Percentiles rank a stretch among this genome's conserved stretches.
Evolutionary conservation across 1,140 invertebrate genomes (phyloP).

Genomic region (Drosophila parvula): DNA sequence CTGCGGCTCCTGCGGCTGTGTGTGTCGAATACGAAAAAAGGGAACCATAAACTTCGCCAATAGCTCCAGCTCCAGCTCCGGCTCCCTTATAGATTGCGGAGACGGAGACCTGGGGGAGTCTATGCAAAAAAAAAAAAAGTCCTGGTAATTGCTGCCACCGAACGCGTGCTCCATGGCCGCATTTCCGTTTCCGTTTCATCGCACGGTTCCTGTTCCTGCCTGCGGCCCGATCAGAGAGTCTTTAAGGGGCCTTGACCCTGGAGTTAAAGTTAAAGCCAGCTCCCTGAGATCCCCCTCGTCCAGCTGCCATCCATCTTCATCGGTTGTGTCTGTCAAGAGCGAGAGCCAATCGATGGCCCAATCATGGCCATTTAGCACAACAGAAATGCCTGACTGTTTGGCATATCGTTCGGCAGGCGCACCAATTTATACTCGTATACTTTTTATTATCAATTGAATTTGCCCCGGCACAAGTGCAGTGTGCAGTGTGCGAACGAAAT

Average conservation of each 20-base stretch:
- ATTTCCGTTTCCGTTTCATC: constrained; percentile 54
- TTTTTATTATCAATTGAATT: constrained; percentile 62
- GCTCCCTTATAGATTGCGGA: constrained; percentile 49
- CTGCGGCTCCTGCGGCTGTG: constrained; percentile 12
- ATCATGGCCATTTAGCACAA: constrained; percentile 54
- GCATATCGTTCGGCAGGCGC: background rate
- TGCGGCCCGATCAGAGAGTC: background rate
- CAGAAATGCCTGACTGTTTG: constrained; percentile 28
- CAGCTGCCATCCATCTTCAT: constrained; percentile 35
- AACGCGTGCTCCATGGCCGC: constrained; percentile 45
- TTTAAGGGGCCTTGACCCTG: constrained; percentile 4
- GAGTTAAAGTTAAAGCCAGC: constrained; percentile 1
- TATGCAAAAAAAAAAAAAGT: constrained; percentile 56
- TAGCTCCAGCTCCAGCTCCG: constrained; percentile 40
- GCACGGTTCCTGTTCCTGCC: background rate
- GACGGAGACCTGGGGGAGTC: background rate
- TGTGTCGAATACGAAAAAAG: constrained; percentile 52
- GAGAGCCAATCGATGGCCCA: constrained; percentile 41
- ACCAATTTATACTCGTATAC: constrained; percentile 32
- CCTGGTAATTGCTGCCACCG: constrained; percentile 51
- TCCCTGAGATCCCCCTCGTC: background rate
- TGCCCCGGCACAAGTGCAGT: constrained; percentile 36
- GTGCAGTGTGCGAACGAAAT: constrained; percentile 21
- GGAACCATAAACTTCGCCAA: constrained; percentile 70
- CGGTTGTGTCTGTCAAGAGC: constrained; percentile 29